Evolutionary conservation across 64 coral and sea anemone species (phyloP), one percentile per base, ranked within the genome.

Genomic region (Pachyseris speciosa): DNA sequence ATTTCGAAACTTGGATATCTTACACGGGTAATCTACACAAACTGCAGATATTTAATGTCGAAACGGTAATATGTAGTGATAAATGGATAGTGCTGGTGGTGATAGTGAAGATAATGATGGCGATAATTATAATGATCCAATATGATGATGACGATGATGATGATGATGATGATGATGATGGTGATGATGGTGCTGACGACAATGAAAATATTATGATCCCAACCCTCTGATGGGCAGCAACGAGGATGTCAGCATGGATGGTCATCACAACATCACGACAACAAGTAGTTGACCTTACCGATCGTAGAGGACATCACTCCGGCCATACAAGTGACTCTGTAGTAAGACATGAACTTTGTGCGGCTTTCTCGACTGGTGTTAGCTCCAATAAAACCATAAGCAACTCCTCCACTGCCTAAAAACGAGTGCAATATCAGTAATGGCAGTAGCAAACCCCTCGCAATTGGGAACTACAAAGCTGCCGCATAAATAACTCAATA

Each of bases 331-430:
- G 51, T 83, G 15, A 88, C 92, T 27, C 92, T 80, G 76, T 88
- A 94, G 50, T 88, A 81, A 39, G 84, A 72, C 75, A 94, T 94
- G 63, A 78, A 70, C 40, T 81, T 94, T 39, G 85, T 60, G 37
- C 92, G 92, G 50, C 15, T 43, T 60, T 93, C 92, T 47, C 34
- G 49, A 59, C 63, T 80, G 37, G 64, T 94, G 67, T 94, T 94
- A 47, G 92, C 92, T 7, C 92, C 92, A 9, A 94, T 94, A 40
- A 94, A 94, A 43, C 92, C 84, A 81, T 94, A 88, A 42, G 65
- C 74, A 41, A 94, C 92, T 64, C 92, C 92, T 29, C 92, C 92
- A 26, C 92, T 88, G 31, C 92, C 92, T 94, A 60, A 67, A 9
- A 25, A 10, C n/a, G 39, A 58, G 61, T 41, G 9, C 17, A 10